Evolutionary conservation across 1,140 invertebrate species (phyloP), one percentile per base, ranked within the genome.

Genomic region (Gryon sp.): DNA sequence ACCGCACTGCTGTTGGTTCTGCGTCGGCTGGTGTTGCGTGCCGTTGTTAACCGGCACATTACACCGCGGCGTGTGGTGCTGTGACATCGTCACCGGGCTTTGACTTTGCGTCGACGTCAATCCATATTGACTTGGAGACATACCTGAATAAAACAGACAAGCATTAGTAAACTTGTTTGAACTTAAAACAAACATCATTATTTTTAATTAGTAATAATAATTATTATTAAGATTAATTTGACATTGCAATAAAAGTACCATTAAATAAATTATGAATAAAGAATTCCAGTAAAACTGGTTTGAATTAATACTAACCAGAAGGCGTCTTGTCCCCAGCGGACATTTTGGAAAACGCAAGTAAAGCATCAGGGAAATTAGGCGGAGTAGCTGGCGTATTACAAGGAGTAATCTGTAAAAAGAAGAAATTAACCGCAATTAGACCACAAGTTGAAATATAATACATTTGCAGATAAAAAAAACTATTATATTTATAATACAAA

Each of bases 321-420:
- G 87, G 87, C 28, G 87, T 89, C 81, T 88, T 89, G 12, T 89
- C 87, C 20, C 90, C 90, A 2, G 92, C 91, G 6, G 94, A 94
- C 90, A 96, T 92, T 86, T 95, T 94, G 7, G 94, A 95, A 86
- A 97, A 96, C 24, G 95, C 94, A 32, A 95, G 87, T 32, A 96
- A 83, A 8, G 95, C 93, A 80, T 96, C 95, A 0, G 95, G 95
- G 81, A 96, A 97, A 86, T 96, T 96, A 11, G 95, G 95, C 22
- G 95, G 95, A 26, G 95, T 97, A 12, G 95, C 95, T 36, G 95
- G 95, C 26, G 95, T 97, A 83, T 97, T 97, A 80, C 95, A 95
- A 2, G 95, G 95, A 34, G 95, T 95, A 89, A 93, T 93, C 82
- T 93, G 84, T 83, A 92, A 90, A n/a, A n/a, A n/a, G n/a, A n/a